A percentile compares a stretch with the other conserved stretches of the same genome.
Evolutionary conservation across 2,113 vertebrate genomes (phyloP).

Genomic region (Cebidichthys violaceus): DNA sequence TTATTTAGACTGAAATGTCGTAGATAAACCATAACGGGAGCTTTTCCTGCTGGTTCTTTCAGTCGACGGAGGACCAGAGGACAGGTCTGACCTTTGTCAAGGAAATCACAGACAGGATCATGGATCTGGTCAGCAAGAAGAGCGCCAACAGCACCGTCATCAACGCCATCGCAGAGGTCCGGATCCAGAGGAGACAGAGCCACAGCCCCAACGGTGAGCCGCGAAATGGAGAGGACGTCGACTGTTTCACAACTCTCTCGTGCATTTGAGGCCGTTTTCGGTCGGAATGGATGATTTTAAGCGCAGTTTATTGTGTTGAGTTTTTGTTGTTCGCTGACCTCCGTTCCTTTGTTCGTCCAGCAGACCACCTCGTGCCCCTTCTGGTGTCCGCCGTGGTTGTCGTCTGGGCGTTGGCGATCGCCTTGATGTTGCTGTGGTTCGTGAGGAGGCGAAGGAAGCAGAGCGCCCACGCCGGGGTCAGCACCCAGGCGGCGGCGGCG

Average conservation of each 20-base stretch:
- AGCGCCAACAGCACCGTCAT: slow-evolving; percentile 88
- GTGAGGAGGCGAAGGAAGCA: slow-evolving; percentile 88
- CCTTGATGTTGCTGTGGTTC: slow-evolving; percentile 88
- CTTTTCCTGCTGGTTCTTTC: not conserved
- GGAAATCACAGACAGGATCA: slow-evolving; percentile 89
- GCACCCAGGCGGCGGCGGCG: slow-evolving; percentile 4
- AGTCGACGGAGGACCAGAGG: slow-evolving; percentile 87
- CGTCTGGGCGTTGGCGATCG: slow-evolving; percentile 88
- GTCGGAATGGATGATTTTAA: not conserved
- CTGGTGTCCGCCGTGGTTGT: slow-evolving; percentile 89
- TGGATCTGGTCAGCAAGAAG: slow-evolving; percentile 89
- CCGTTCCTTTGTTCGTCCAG: slow-evolving; percentile 4
- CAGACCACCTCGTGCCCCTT: slow-evolving; percentile 89
- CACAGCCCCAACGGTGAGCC: slow-evolving; percentile 56
- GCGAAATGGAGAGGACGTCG: not conserved
- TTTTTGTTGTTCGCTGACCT: not conserved
- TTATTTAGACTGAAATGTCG: not conserved
- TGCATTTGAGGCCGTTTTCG: not conserved
- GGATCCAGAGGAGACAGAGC: slow-evolving; percentile 83
- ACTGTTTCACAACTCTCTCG: not conserved
- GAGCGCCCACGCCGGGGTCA: slow-evolving; percentile 82
- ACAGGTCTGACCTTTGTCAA: slow-evolving; percentile 85
- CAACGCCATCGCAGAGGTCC: slow-evolving; percentile 87
- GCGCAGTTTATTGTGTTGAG: not conserved
- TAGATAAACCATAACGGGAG: not conserved